A percentile compares a stretch with the other conserved stretches of the same genome.
Conservation (phyloP, 1,140 invertebrate genomes). For the Cherax destructor region DNA sequence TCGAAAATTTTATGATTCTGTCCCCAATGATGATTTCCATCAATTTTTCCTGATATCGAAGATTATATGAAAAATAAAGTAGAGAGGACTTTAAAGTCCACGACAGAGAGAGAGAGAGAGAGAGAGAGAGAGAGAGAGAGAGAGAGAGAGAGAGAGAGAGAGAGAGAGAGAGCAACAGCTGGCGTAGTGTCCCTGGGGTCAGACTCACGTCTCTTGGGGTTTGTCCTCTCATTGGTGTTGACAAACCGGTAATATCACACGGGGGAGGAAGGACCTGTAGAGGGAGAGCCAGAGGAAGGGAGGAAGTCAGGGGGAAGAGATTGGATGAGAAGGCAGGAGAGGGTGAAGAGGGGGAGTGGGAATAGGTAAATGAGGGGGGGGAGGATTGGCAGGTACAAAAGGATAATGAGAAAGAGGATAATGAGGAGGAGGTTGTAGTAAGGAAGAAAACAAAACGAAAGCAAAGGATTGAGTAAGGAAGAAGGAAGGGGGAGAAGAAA, state of each 20-base stretch:
- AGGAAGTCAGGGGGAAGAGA: not conserved
- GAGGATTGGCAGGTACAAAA: not conserved
- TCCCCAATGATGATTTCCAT: too few relatives aligned
- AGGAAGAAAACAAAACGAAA: not conserved
- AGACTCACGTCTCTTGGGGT: conserved; percentile 8
- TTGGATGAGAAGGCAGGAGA: not conserved
- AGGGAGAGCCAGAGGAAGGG: not conserved
- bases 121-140: not conserved
- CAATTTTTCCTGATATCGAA: too few relatives aligned
- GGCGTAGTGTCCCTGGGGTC: conserved; percentile 31
- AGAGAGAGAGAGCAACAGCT: conserved; percentile 34
- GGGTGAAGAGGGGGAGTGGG: not conserved
- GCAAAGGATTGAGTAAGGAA: not conserved
- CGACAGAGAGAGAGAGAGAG: not conserved
- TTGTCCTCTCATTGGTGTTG: conserved; percentile 53
- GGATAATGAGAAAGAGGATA: not conserved
- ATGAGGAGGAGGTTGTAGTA: not conserved
- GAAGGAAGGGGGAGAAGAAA: not conserved
- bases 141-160: conserved; percentile 15
- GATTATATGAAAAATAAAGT: too few relatives aligned
- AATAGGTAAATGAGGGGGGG: not conserved
- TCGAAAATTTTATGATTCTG: too few relatives aligned
- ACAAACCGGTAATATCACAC: conserved; percentile 49
- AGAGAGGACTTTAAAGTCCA: too few relatives aligned
- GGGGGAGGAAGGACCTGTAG: not conserved